Base-by-base conservation (phyloP, 2,797 vertebrate genomes). In the Myotis myotis region DNA sequence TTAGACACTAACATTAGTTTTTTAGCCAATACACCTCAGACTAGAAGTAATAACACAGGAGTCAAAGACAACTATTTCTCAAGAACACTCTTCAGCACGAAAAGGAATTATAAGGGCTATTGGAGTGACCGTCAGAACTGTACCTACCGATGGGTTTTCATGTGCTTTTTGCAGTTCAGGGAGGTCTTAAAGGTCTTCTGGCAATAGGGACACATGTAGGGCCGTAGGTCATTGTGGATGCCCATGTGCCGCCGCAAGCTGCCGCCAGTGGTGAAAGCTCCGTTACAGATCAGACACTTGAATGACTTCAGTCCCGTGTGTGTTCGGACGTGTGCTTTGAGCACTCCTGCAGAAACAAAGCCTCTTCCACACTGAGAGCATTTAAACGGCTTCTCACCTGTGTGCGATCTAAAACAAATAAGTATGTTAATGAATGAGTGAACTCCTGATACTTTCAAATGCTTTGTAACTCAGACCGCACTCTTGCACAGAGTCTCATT, bases 141-240 rank as follows among this genome's bases (percentile, higher is more conserved):
- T 11, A 93, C 98, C 60, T 95, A 99, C 99, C 99, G 99, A 92
- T 99, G 99, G 8, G 99, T 99, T 97, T 99, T 99, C 99, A 99
- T 99, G 98, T 99, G 99, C 95, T 99, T 99, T 97, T 99, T 99
- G 98, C 99, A 99, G 97, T 99, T 99, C 13, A 99, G 98, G 0
- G 99, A 99, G 0, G 99, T 99, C 98, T 99, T 99, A 97, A 99
- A 99, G 8, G 99, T 99, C 97, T 99, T 99, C 96, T 99, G 99
- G 98, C 99, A 99, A 98, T 99, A 99, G 1, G 99, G 99, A 95
- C 99, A 99, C 99, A 99, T 99, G 95, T 99, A 99, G 0, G 99
- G 99, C 10, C 99, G 98, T 13, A 99, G 98, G 97, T 99, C 99
- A 9, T 99, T 99, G 97, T 99, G 99, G 64, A 99, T 99, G 25